Evolutionary conservation across 2,888 invertebrate genomes (phyloP), one percentile per base, ranked within the genome.

Genomic region (Exocentrus adspersus): DNA sequence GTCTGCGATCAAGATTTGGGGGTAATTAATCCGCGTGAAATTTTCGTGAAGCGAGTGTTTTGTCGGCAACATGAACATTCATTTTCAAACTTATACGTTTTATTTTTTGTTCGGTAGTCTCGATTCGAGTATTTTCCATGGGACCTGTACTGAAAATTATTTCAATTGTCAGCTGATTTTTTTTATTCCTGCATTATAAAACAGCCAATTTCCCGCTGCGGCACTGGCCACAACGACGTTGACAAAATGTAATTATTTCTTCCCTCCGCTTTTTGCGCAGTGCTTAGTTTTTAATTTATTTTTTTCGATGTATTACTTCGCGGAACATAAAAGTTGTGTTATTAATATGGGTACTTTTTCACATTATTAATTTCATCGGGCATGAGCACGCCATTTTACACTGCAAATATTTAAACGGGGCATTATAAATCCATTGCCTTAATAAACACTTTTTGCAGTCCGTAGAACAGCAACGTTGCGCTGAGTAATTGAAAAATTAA

Each of bases 61-160:
- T 62, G 69, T 69, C 69, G 67, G 67, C 65, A 57, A 46, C 37
- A 17, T 54, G 43, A 43, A 54, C 28, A 56, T 56, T 28, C 51
- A 51, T 28, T 48, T 48, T 48, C 28, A 28, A 48, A 28, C 48
- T 14, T 24, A 28, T 24, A 24, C 17, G 28, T 28, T 28, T 48
- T 48, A 48, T 48, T 48, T 46, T 48, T 48, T 28, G 28, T 48
- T 24, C 28, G 16, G 48, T 28, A 28, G 48, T 16, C 48, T 14
- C 10, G 24, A n/a, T 24, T 24, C 14, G 12, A 24, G 17, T 12
- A 14, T 16, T 16, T 28, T 48, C 28, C 28, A 28, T 16, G 28
- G 16, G 48, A 48, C 70, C 72, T 77, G 77, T 77, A 78, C 77
- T 77, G 78, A 77, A 76, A 74, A 70, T 76, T 20, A 45, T n/a